Evolutionary conservation across 2,113 vertebrate genomes (phyloP), one percentile per base, ranked within the genome.

Genomic region (Podilymbus podiceps): DNA sequence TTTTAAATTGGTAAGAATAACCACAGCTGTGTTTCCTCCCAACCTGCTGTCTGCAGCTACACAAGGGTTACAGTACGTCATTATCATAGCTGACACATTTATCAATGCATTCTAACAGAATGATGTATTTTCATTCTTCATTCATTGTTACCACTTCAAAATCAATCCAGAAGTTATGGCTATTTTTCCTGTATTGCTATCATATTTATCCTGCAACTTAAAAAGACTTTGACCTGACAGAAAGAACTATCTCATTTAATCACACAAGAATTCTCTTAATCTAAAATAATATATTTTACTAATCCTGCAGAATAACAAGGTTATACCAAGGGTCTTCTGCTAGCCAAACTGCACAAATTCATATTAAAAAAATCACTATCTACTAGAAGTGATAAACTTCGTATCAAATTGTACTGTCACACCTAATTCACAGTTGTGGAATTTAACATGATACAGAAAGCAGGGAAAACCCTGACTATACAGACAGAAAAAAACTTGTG

Each of bases 91-190:
- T 95, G 96, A 97, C 96, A 96, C 91, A 15, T 88, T 97, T 97
- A 97, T 97, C 97, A 96, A 83, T 79, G 94, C 88, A 92, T 79
- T 97, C 91, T 88, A 97, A 95, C 69, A 91, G 53, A 93, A 95
- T 96, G 85, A 95, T 89, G 88, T 69, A 85, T 92, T 93, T 83
- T 59, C n/a, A 0, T 38, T 78, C 89, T 63, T 87, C 81, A 83
- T 55, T 79, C 91, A 79, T 35, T 49, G 74, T 76, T 88, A 88
- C 58, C 50, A 62, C 47, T 76, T 66, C 77, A 62, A 88, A 94
- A 95, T 82, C 84, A 85, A 85, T 95, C 69, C 81, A 89, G 53
- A 95, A 93, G 44, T 49, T 87, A 72, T 1, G 11, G 53, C 31
- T 69, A 66, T 85, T 95, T 82, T 82, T 96, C 81, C 73, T 42